Evolutionary conservation across 2,113 vertebrate species (phyloP).

Genomic region (Origma solitaria): DNA sequence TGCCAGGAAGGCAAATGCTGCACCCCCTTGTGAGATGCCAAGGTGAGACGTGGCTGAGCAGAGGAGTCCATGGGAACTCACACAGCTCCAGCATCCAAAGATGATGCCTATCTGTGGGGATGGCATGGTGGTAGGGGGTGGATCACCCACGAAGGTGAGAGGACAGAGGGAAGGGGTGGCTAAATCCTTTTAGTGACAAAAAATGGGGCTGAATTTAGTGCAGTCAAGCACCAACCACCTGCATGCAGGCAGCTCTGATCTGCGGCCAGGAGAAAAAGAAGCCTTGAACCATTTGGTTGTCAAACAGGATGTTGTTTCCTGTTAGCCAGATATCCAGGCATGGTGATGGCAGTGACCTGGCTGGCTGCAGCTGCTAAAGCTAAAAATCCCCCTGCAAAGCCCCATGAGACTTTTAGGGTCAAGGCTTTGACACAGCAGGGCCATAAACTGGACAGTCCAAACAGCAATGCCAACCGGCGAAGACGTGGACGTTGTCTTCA

Average conservation of each 20-base stretch:
- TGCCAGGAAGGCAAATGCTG: not conserved
- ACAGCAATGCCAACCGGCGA: constrained; percentile 73
- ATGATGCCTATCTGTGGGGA: not conserved
- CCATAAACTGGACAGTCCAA: not conserved
- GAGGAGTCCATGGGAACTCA: not conserved
- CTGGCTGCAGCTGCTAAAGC: not conserved
- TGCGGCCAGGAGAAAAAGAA: not conserved
- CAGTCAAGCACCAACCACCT: not conserved
- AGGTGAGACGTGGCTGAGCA: not conserved
- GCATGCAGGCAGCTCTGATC: not conserved
- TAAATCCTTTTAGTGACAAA: not conserved
- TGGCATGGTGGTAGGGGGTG: fast-evolving
- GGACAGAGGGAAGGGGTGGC: not conserved
- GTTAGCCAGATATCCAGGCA: not conserved
- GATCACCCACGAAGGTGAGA: not conserved
- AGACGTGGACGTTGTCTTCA: constrained; percentile 88
- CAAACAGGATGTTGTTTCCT: not conserved
- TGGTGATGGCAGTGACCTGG: fast-evolving
- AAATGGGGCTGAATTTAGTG: not conserved
- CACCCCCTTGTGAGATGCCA: not conserved
- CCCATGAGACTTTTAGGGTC: not conserved
- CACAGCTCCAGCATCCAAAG: not conserved
- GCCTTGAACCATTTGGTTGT: not conserved
- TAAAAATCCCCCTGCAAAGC: not conserved
- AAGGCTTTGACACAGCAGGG: not conserved